Evolutionary conservation across 2,113 vertebrate species (phyloP), one percentile per base, ranked within the genome.

Genomic region (Tringa solitaria): DNA sequence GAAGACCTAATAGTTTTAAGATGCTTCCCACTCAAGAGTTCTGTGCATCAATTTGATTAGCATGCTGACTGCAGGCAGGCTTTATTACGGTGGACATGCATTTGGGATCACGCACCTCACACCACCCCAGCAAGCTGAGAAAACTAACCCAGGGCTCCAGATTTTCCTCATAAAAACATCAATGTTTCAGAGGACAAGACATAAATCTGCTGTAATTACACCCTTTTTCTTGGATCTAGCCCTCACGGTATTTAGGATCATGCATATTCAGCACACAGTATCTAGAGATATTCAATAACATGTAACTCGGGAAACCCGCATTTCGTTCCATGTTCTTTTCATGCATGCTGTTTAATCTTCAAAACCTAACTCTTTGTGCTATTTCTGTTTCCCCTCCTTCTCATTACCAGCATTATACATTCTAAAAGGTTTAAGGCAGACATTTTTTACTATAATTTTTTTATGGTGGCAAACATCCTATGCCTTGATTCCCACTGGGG

Each of bases 191-290:
- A 74, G 24, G 27, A 27, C 4, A 65, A 89, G 12, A 41, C 2
- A 0, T 32, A 70, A 22, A 35, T 57, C 5, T 73, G 4, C 2
- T 84, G 18, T 20, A 39, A 50, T 65, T 14, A 16, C 11, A 76
- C 7, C 1, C 10, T 8, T 91, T 61, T 77, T 53, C 16, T 70
- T 70, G 14, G 5, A 67, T 45, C 30, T 65, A 61, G 8, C 16
- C 23, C 21, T 56, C 24, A 9, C 8, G 24, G 9, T 30, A 43
- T 15, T 76, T 83, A 67, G 4, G 7, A 53, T 41, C 4, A 51
- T 14, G 3, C 3, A 12, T 59, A 57, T 77, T 65, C 28, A 61
- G 2, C 1, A 2, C 4, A 7, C 1, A 14, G 5, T 32, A 24
- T 45, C 48, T 14, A 32, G 6, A 61, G 7, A 14, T 57, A 35